These are phyloP conservation scores for Pyrrhia umbra DNA, from an alignment of 2,888 invertebrate species.

Conservation along the genomic window DNA sequence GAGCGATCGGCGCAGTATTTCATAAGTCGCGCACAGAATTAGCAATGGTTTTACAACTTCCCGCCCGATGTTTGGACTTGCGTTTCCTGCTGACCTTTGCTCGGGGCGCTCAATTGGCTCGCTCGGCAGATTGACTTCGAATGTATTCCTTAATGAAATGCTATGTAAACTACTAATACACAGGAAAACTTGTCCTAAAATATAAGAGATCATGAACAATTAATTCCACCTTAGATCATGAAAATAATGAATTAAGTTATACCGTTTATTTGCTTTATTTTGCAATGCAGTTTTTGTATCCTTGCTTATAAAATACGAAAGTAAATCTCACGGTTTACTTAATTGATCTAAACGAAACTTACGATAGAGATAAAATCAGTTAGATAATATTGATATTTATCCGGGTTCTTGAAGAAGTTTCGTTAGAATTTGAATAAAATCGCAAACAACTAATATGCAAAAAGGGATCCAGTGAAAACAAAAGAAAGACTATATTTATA, in stretches of 20 bases:
- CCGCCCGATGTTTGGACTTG: conserved; percentile 66
- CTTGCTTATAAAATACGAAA: no score
- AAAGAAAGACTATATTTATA: conserved; percentile 27
- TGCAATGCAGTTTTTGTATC: no score
- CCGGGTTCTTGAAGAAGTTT: background rate
- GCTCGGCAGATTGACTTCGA: conserved; percentile 30
- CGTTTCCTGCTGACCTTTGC: conserved; percentile 65
- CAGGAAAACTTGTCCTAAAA: background rate
- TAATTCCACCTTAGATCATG: no score
- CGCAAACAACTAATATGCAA: no score
- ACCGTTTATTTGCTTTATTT: no score
- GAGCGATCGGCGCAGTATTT: conserved; percentile 45
- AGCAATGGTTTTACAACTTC: conserved; percentile 65
- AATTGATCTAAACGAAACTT: no score
- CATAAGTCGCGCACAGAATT: conserved; percentile 62
- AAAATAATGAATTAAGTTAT: no score
- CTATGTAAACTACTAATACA: conserved; percentile 3
- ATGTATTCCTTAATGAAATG: conserved; percentile 9
- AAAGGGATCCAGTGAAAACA: background rate
- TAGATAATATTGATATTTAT: background rate
- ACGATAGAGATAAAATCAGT: background rate
- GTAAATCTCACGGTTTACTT: no score
- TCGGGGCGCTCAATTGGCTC: conserved; percentile 29
- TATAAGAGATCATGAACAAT: background rate
- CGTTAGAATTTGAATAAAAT: no score